A percentile compares a stretch with the other conserved stretches of the same genome.
phyloP scores from a whole-genome alignment of 2,888 invertebrate species.

The Heliconius ismenius region DNA sequence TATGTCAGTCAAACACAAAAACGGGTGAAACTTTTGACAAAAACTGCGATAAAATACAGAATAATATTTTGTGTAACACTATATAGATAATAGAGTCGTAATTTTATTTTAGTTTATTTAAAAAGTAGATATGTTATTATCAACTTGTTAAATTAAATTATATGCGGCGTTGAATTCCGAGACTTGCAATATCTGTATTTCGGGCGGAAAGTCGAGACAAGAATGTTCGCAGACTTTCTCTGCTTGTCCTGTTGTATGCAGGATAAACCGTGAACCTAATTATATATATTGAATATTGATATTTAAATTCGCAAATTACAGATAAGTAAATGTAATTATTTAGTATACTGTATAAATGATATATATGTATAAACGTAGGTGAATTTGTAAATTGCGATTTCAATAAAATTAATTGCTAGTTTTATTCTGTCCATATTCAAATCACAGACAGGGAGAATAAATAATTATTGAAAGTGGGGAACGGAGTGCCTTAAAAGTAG shows the following conservation, averaged over 20 bases:
- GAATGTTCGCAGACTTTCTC: too few species aligned
- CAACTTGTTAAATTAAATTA: too few species aligned
- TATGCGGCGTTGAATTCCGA: too few species aligned
- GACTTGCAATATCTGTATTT: too few species aligned
- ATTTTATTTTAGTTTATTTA: not conserved
- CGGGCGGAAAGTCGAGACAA: too few species aligned
- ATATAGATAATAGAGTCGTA: not conserved
- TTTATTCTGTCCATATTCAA: not conserved
- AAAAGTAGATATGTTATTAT: not conserved
- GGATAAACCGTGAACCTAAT: not conserved
- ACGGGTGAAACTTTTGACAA: not conserved
- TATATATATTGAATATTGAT: not conserved
- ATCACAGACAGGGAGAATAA: not conserved
- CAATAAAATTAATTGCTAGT: not conserved
- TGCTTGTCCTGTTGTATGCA: too few species aligned
- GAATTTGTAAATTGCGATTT: too few species aligned
- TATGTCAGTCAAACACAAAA: constrained; percentile 7
- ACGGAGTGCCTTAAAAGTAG: too few species aligned
- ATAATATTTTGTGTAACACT: not conserved
- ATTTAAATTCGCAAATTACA: not conserved
- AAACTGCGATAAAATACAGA: not conserved
- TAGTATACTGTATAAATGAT: not conserved
- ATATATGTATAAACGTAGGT: too few species aligned
- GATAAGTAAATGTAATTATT: not conserved
- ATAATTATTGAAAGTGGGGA: not conserved